Base-by-base conservation (phyloP, 2,113 vertebrate species). In the Prinia subflava region DNA sequence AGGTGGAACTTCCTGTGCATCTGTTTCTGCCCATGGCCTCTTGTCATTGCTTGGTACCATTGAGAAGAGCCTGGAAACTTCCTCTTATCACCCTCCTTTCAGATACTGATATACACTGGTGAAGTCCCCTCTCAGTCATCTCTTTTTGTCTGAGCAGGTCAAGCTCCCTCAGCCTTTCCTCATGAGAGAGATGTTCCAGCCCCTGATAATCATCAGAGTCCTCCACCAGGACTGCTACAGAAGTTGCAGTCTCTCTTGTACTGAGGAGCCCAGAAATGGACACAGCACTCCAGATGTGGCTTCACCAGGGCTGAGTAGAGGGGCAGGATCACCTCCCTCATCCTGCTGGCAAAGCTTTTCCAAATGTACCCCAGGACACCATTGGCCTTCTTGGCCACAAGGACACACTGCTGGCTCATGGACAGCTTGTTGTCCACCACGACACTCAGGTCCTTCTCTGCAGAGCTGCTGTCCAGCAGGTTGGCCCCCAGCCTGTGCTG, bases 401-500 rank as follows among this genome's bases (percentile, higher is more conserved):
- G 15, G 18, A 0, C 68, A 44, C 21, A 24, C 5, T 39, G 12
- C 5, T 30, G n/a, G 5, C 8, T n/a, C n/a, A 20, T 9, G 24
- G 31, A 52, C 25, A 86, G 1, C 21, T 68, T 52, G 31, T 9
- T 76, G 5, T 47, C 24, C 20, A 63, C 13, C 2, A 39, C 18
- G 3, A 12, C 23, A 2, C 2, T 6, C 1, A 47, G 13, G 7
- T 14, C 20, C 41, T 55, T 47, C 4, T 30, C 65, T 0, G 2
- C 15, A 63, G 28, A 79, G 20, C 7, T 41, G 10, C 1, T 63
- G 0, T 63, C 30, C 49, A 55, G 19, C 15, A n/a, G 24, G 20
- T 15, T 0, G 0, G 33, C 2, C n/a, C 11, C 8, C 28, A 47
- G 8, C 15, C 47, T 8, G 10, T n/a, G 20, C 20, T 39, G 4